Evolutionary conservation across 2,797 vertebrate genomes (phyloP).

Genomic region (Paguma larvata): DNA sequence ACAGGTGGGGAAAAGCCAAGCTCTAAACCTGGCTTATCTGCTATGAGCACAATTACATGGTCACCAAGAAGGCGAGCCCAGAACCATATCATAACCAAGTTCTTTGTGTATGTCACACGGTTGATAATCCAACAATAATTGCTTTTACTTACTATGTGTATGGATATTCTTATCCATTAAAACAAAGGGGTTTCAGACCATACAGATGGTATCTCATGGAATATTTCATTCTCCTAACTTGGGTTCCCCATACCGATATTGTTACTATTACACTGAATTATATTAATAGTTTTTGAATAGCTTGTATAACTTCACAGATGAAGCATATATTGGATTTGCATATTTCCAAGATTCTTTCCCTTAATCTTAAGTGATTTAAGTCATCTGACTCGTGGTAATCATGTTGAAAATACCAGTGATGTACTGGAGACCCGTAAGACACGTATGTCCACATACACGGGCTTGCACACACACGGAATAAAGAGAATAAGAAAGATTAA

Average conservation of each 20-base stretch:
- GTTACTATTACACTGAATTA: neutral
- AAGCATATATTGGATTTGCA: neutral
- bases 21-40: neutral
- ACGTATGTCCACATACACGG: neutral
- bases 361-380: constrained; percentile 6
- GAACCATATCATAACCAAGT: neutral
- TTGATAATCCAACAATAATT: neutral
- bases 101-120: neutral
- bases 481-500: neutral
- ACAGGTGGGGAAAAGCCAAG: neutral
- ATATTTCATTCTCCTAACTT: constrained; percentile 14
- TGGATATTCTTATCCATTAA: neutral
- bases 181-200: neutral
- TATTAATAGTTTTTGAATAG: neutral
- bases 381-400: neutral
- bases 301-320: neutral
- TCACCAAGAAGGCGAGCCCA: neutral
- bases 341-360: neutral
- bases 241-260: neutral
- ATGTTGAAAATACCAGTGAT: neutral
- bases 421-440: neutral
- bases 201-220: neutral
- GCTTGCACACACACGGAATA: neutral
- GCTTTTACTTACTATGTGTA: neutral
- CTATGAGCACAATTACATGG: neutral